Evolutionary conservation across 2,888 invertebrate genomes (phyloP), one percentile per base, ranked within the genome.

Genomic region (Seira sanloemensis): DNA sequence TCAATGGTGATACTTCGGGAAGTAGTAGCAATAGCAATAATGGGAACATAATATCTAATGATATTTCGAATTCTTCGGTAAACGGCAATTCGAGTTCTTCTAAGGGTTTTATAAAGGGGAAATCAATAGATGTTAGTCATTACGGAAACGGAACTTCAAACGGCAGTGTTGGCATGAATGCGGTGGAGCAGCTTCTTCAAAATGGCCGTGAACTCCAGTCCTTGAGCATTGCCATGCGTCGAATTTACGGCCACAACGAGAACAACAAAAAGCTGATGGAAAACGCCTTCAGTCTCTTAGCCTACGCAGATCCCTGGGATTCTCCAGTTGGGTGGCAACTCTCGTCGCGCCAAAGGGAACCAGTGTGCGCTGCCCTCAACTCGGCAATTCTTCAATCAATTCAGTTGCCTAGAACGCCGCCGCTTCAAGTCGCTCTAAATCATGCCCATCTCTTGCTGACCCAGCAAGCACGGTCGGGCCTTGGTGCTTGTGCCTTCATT

Each of bases 261-360:
- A 93, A 93, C 86, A 96, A 97, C 92, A 96, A 97, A 91, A 96
- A 97, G 92, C 97, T 98, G 95, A 93, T 98, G 84, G 96, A 96
- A 62, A 88, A 88, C 92, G 98, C 98, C 91, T 99, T 98, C 93
- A 98, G 98, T 93, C 94, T 99, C 91, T 93, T 99, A 91, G 98
- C 98, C 71, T 99, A 99, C 92, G 88, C 97, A 90, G 98, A 99
- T 93, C 99, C 98, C 27, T 98, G 97, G 97, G 95, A 95, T 91
- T 98, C 98, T 92, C 98, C 98, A 19, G 95, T 98, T 86, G 98
- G 98, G 86, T 97, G 97, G 96, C 97, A 98, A 92, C 93, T 99
- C 90, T 96, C 97, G 92, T 96, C 98, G n/a, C 94, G 95, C 90
- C 96, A 98, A 91, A 94, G 99, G 90, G 98, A 99, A 92, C 95